Percentiles rank a stretch among this genome's conserved stretches.
These are phyloP conservation scores for Notamacropus eugenii DNA, from an alignment of 2,797 vertebrate species.

Conservation along the genomic window DNA sequence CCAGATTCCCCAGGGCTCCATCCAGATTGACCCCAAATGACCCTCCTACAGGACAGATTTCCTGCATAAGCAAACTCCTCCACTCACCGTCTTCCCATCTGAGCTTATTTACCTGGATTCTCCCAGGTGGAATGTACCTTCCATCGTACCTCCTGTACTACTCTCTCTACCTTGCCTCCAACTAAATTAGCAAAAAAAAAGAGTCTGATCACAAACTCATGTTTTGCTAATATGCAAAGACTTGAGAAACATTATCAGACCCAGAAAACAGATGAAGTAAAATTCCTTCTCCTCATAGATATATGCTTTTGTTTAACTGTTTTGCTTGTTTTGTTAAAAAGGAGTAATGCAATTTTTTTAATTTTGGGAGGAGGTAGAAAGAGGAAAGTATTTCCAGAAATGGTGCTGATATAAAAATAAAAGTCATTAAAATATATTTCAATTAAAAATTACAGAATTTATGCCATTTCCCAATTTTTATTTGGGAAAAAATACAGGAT, in stretches of 20 bases:
- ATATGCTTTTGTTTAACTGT: not conserved
- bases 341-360: not conserved
- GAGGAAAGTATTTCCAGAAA: not conserved
- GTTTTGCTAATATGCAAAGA: not conserved
- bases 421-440: not conserved
- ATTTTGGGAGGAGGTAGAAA: not conserved
- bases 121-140: not conserved
- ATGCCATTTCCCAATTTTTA: not conserved
- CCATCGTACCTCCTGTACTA: not conserved
- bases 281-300: not conserved
- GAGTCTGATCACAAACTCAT: not conserved
- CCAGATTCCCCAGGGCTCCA: not conserved
- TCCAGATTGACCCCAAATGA: not conserved
- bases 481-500: not conserved
- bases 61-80: not conserved
- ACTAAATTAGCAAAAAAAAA: not conserved
- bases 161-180: not conserved
- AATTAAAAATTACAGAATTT: not conserved
- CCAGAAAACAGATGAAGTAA: not conserved
- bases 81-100: fast-evolving
- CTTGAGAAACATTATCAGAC: not conserved
- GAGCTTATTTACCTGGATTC: not conserved
- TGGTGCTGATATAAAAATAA: not conserved
- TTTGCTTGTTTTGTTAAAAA: not conserved
- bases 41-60: not conserved